Base-by-base conservation (phyloP, 2,113 vertebrate species). In the Parus major region DNA sequence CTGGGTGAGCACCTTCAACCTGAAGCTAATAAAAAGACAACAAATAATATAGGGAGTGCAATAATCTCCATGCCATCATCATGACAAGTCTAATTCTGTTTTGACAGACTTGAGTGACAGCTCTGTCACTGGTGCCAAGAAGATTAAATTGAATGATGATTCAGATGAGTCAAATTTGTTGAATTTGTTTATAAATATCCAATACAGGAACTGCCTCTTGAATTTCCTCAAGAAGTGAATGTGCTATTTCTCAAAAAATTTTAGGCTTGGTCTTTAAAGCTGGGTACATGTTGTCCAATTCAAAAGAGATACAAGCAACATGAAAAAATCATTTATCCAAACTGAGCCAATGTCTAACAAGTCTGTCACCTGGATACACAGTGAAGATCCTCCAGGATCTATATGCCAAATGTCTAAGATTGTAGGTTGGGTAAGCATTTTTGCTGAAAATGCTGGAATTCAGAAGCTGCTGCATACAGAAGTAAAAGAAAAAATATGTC, bases 101-200 rank as follows among this genome's bases (percentile, higher is more conserved):
- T 90, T 94, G 90, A 95, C 82, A 94, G 36, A 65, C 9, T 31
- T 31, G 64, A 94, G 68, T 90, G 82, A 86, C 79, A 95, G 23
- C 31, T 85, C 71, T 90, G 60, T 31, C 27, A 70, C 56, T 59
- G 42, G 15, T 83, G 65, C 78, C 82, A 90, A 82, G 46, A 71
- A 82, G 42, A 86, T 86, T 61, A 80, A 93, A 88, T 25, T 39
- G 36, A 82, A 71, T 23, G 42, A 92, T 81, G 76, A 85, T 31
- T 92, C 77, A 83, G 15, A 69, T 39, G 41, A 88, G 50, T 73
- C 25, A 73, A 82, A 65, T 92, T 64, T 56, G 33, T 79, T 88
- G 39, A 71, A 53, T 71, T 86, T 93, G 66, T 90, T 96, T 96
- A 94, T 90, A 93, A 92, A 72, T 49, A 94, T 29, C 29, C 33